Evolutionary conservation across 1,140 invertebrate genomes (phyloP).

Genomic region (Sycobia sp.): DNA sequence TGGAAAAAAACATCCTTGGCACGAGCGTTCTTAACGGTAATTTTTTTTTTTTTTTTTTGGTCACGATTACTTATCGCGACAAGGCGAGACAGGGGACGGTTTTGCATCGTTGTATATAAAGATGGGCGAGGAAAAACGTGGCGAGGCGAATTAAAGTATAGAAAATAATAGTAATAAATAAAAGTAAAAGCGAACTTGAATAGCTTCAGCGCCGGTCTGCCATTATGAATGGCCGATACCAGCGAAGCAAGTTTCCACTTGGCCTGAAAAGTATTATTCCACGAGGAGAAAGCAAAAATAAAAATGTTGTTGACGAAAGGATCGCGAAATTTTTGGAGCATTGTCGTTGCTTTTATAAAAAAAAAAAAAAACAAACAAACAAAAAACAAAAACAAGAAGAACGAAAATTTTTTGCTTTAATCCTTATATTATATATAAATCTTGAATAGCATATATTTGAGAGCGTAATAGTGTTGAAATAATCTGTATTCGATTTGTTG

Average conservation of each 20-base stretch:
- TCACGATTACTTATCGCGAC: too few species aligned
- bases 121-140: background rate
- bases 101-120: too few species aligned
- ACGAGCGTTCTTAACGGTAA: conserved; percentile 10
- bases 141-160: background rate
- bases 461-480: too few species aligned
- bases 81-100: too few species aligned
- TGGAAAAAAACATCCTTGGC: background rate
- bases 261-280: conserved; percentile 47
- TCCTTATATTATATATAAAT: too few species aligned
- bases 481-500: too few species aligned
- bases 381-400: too few species aligned
- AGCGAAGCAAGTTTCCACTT: conserved; percentile 48
- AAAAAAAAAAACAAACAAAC: background rate
- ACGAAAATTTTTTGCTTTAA: too few species aligned
- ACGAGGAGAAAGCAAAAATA: conserved; percentile 27
- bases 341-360: too few species aligned
- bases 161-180: conserved; percentile 7
- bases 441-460: too few species aligned
- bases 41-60: too few species aligned
- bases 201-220: conserved; percentile 41
- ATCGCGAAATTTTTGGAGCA: too few species aligned
- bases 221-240: conserved; percentile 31
- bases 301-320: background rate
- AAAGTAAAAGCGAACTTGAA: conserved; percentile 22